These are phyloP conservation scores for Colius striatus DNA, from an alignment of 2,113 vertebrate species.

Conservation along the genomic window DNA sequence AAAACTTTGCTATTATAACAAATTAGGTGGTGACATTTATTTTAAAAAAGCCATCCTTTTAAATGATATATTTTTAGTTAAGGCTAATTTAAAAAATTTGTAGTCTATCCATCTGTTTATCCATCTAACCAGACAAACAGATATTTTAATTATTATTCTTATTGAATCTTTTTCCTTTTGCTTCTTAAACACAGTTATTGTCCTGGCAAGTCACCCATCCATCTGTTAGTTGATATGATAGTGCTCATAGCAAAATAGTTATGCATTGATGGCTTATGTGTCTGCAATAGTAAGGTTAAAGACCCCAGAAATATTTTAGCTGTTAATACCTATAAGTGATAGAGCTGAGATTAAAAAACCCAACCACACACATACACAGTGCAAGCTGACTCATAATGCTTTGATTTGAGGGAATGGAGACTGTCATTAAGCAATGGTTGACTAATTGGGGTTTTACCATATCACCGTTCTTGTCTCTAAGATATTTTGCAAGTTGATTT, in stretches of 20 bases:
- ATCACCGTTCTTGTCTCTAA: neutral
- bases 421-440: neutral
- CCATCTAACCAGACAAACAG: rapidly evolving
- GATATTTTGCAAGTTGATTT: neutral
- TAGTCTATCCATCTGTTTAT: neutral
- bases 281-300: neutral
- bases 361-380: neutral
- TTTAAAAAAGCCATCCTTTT: rapidly evolving
- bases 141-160: neutral
- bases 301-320: neutral
- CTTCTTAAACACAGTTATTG: neutral
- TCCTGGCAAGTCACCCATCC: neutral
- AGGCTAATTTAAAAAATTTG: neutral
- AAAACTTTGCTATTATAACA: neutral
- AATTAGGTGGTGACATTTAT: neutral
- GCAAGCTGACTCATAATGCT: neutral
- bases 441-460: neutral
- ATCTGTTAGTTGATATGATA: neutral
- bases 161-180: neutral
- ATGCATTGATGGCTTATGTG: neutral
- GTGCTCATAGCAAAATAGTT: neutral
- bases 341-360: neutral
- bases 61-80: neutral
- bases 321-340: neutral
- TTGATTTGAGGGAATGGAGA: neutral